A percentile compares a stretch with the other conserved stretches of the same genome.
Evolutionary conservation across 2,797 vertebrate genomes (phyloP).

Genomic region (Malacoraja senta): DNA sequence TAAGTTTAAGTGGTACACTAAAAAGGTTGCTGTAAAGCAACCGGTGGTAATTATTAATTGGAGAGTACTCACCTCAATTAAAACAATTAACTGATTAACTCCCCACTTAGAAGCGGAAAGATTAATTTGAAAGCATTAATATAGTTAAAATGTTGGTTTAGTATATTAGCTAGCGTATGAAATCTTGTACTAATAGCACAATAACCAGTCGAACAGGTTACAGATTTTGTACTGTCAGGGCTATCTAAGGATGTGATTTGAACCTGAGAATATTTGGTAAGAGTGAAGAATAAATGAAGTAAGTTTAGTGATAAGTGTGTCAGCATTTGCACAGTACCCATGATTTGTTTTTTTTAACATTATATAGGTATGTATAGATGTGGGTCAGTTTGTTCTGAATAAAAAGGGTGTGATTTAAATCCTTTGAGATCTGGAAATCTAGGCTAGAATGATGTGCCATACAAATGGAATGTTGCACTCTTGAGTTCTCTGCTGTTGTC

Average conservation of each 20-base stretch:
- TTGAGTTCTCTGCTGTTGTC: too few relatives aligned
- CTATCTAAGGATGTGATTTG: neutral
- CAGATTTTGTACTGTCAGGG: neutral
- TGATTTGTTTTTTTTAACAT: neutral
- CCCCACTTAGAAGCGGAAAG: neutral
- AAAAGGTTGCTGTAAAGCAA: neutral
- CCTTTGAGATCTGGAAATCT: neutral
- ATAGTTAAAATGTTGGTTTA: neutral
- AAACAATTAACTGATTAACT: neutral
- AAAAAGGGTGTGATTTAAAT: neutral
- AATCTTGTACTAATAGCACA: neutral
- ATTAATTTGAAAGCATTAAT: neutral
- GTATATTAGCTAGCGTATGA: neutral
- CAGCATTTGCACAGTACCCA: neutral
- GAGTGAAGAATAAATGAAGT: neutral
- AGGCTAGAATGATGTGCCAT: neutral
- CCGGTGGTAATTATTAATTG: neutral
- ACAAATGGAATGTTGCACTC: neutral
- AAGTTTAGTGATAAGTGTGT: neutral
- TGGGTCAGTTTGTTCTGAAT: neutral
- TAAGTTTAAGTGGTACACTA: neutral
- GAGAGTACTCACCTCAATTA: too few relatives aligned
- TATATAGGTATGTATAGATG: neutral
- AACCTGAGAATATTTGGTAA: neutral
- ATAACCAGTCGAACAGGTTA: neutral